Base-by-base conservation (phyloP, 2,888 invertebrate species). In the Aphrophora alni region DNA sequence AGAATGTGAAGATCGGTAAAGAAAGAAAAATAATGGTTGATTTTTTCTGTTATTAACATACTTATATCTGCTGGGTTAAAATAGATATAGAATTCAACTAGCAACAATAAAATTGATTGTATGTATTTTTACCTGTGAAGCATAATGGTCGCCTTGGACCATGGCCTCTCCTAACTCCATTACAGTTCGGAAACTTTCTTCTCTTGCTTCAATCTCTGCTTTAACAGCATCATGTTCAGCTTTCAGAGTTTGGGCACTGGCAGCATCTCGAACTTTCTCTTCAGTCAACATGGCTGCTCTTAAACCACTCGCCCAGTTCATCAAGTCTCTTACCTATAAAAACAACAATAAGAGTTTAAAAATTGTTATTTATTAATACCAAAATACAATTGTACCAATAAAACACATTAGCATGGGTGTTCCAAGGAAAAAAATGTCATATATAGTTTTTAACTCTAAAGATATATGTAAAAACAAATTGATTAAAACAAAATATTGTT, bases 131-230 rank as follows among this genome's bases (percentile, higher is more conserved):
- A 90, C 93, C 86, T 90, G 87, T 1, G 93, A 92, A 4, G 95
- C 95, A 88, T 95, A 95, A 87, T 98, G 98, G 0, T 93, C 93
- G 0, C 93, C 94, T 85, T 94, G 94, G 26, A 97, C 93, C 93
- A 99, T 95, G 21, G 93, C 92, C 84, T 95, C 92, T 0, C 96
- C 96, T 75, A 93, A 89, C 83, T 94, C 93, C 44, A 95, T 92
- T 4, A 95, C 93, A 77, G 91, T 90, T 14, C 93, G 90, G 89
- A 96, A 95, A 86, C 92, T 93, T 82, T 93, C 93, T 88, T 97
- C 97, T 4, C 98, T 89, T 0, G 97, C 96, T 88, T 97, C 97
- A 82, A 98, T 95, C 89, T 96, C 96, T 12, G 93, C 93, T 87
- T 94, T 94, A 74, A 95, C 89, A 3, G 94, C 93, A 84, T 95